These are phyloP conservation scores for Drosophila imparisetae DNA, from an alignment of 2,888 invertebrate genomes.

Conservation along the genomic window DNA sequence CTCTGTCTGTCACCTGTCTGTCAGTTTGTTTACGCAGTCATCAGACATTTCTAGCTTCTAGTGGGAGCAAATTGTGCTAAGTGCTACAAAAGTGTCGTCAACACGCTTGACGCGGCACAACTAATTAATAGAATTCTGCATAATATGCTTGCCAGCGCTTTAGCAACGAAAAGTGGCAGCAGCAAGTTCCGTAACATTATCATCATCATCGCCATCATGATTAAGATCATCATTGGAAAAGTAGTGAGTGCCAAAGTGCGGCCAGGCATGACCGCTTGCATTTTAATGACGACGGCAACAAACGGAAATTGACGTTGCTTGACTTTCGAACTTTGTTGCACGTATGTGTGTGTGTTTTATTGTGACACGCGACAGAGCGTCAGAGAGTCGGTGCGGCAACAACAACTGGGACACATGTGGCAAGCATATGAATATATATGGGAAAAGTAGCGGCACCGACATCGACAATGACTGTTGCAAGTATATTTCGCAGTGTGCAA, in stretches of 20 bases:
- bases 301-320: conserved; percentile 76
- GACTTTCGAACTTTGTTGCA: conserved; percentile 71
- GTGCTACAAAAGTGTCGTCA: conserved; percentile 67
- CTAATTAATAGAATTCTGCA: conserved; percentile 64
- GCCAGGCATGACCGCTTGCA: conserved; percentile 54
- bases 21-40: conserved; percentile 59
- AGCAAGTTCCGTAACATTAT: conserved; percentile 14
- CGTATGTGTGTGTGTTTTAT: conserved; percentile 47
- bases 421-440: conserved; percentile 53
- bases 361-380: conserved; percentile 65
- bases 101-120: conserved; percentile 43
- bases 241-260: conserved; percentile 45
- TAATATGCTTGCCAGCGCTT: conserved; percentile 12
- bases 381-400: conserved; percentile 9
- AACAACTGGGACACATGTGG: conserved; percentile 53
- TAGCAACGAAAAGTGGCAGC: conserved; percentile 16
- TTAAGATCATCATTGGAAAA: conserved; percentile 6
- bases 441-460: conserved; percentile 10
- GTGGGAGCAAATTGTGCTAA: conserved; percentile 68
- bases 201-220: not conserved
- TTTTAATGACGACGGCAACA: conserved; percentile 77
- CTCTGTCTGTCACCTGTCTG: conserved; percentile 56
- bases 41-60: conserved; percentile 29
- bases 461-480: conserved; percentile 32
- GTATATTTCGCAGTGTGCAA: conserved; percentile 41